Percentiles rank a stretch among this genome's conserved stretches.
These are phyloP conservation scores for Rhingia campestris DNA, from an alignment of 2,888 invertebrate species.

Conservation along the genomic window DNA sequence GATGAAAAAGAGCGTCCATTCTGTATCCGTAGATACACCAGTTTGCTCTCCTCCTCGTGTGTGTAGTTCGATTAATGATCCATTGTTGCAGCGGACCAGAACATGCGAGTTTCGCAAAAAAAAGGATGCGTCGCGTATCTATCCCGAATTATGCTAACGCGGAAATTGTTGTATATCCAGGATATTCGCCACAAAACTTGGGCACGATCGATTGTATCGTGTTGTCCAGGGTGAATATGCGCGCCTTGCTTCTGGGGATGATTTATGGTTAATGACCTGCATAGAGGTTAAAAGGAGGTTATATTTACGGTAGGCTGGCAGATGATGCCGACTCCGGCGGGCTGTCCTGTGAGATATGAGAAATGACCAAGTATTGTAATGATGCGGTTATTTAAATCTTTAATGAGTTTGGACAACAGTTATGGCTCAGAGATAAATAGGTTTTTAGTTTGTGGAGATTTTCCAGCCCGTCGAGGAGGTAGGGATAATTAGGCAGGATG, in stretches of 20 bases:
- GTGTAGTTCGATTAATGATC: constrained; percentile 58
- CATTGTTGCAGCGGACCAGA: constrained; percentile 57
- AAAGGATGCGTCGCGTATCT: constrained; percentile 40
- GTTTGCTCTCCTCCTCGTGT: neutral
- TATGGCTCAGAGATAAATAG: neutral
- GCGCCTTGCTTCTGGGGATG: constrained; percentile 17
- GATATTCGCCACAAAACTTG: constrained; percentile 61
- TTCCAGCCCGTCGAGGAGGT: no score
- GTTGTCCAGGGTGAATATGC: constrained; percentile 29
- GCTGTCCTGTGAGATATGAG: constrained; percentile 43
- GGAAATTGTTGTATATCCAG: constrained; percentile 45
- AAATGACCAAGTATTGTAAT: constrained; percentile 66
- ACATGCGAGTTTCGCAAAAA: constrained; percentile 56
- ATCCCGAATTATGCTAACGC: constrained; percentile 63
- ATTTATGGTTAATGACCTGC: constrained; percentile 73
- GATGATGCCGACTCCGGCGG: constrained; percentile 55
- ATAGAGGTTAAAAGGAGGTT: constrained; percentile 67
- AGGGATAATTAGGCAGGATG: no score
- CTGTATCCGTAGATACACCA: constrained; percentile 19
- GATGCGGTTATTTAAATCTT: constrained; percentile 71
- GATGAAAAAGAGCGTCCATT: constrained; percentile 59
- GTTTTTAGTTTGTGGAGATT: no score
- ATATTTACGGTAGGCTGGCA: constrained; percentile 51
- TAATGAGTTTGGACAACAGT: constrained; percentile 52
- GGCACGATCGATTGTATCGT: constrained; percentile 65